These are phyloP conservation scores for Chloroclysta siterata DNA, from an alignment of 2,888 invertebrate genomes.

Conservation along the genomic window DNA sequence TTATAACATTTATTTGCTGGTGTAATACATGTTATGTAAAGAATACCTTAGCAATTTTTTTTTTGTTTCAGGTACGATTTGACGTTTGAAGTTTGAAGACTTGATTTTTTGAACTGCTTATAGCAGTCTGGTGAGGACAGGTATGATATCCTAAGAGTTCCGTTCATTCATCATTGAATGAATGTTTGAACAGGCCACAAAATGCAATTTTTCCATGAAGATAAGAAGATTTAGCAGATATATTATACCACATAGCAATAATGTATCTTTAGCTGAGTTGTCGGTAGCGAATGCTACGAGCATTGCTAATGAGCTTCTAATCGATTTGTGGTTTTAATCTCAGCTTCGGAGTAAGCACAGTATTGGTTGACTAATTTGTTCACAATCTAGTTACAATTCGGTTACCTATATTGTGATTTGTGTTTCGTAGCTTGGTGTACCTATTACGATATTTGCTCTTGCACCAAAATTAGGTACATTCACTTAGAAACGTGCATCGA, in stretches of 20 bases:
- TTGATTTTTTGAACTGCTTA: too few relatives aligned
- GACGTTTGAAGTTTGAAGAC: not conserved
- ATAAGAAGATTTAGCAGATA: too few relatives aligned
- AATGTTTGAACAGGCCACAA: too few relatives aligned
- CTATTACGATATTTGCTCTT: conserved; percentile 11
- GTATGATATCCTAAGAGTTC: not conserved
- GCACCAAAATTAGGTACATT: conserved; percentile 10
- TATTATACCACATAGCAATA: not conserved
- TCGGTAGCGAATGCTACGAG: conserved; percentile 9
- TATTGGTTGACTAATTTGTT: conserved; percentile 15
- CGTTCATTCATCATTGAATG: not conserved
- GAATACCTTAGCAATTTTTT: too few relatives aligned
- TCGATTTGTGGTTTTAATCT: conserved; percentile 42
- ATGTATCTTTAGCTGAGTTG: not conserved
- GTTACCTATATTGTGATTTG: conserved; percentile 2
- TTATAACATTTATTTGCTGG: too few relatives aligned
- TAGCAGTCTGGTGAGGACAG: not conserved
- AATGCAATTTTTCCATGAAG: too few relatives aligned
- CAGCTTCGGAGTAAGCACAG: conserved; percentile 24
- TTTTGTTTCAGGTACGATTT: conserved; percentile 20
- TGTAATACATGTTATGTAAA: too few relatives aligned
- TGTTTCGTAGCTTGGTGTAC: conserved; percentile 14
- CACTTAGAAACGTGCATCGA: not conserved
- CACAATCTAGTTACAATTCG: conserved; percentile 14
- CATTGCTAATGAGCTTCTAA: conserved; percentile 35